Evolutionary conservation across 1,140 invertebrate genomes (phyloP).

Genomic region (Heterodera carotae): DNA sequence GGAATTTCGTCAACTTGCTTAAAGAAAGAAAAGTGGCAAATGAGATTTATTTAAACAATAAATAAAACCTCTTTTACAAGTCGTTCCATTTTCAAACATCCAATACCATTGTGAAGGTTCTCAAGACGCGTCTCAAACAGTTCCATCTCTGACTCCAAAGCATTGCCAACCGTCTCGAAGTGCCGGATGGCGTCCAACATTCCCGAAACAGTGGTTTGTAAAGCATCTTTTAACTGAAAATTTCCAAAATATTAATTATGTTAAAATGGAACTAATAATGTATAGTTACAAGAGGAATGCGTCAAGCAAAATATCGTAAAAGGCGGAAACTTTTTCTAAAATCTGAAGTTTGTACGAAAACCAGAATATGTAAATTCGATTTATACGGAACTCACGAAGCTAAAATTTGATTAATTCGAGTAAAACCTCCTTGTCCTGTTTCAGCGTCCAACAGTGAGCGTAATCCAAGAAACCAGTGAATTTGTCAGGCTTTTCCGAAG

Average conservation of each 20-base stretch:
- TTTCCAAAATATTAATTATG: too few species aligned
- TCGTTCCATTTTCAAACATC: slow-evolving; percentile 10
- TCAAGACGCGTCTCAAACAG: not conserved
- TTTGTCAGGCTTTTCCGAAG: not conserved
- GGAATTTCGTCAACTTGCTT: not conserved
- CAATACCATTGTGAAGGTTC: not conserved
- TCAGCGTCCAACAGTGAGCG: not conserved
- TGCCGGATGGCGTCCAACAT: not conserved
- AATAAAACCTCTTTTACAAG: slow-evolving; percentile 4
- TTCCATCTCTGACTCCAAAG: slow-evolving; percentile 4
- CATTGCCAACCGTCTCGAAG: not conserved
- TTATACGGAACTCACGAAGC: too few species aligned
- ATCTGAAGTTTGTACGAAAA: too few species aligned
- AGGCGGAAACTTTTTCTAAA: too few species aligned
- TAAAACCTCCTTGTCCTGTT: slow-evolving; percentile 11
- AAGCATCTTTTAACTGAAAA: slow-evolving; percentile 7
- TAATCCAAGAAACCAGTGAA: not conserved
- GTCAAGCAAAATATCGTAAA: too few species aligned
- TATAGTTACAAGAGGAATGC: not conserved
- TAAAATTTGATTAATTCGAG: too few species aligned
- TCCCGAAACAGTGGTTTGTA: not conserved
- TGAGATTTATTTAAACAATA: not conserved
- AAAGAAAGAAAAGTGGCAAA: not conserved
- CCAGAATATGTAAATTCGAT: too few species aligned
- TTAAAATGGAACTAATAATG: not conserved